These are phyloP conservation scores for Axis porcinus DNA, from an alignment of 2,113 vertebrate genomes.

Conservation along the genomic window DNA sequence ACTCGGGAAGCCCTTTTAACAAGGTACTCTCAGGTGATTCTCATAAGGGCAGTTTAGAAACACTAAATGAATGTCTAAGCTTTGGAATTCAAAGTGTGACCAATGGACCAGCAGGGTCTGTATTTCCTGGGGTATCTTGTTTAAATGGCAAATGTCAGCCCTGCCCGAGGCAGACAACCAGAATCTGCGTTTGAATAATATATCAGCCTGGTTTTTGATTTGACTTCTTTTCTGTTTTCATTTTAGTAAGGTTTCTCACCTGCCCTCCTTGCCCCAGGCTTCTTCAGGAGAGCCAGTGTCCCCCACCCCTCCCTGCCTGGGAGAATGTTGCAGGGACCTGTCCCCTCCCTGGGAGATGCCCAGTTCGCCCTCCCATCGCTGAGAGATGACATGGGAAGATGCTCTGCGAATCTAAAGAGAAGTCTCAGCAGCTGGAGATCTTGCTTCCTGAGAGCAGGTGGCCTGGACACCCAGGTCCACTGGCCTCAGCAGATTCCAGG, in stretches of 20 bases:
- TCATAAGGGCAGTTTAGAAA: neutral
- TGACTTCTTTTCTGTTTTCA: neutral
- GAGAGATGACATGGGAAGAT: neutral
- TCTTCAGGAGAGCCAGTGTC: neutral
- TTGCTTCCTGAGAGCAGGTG: neutral
- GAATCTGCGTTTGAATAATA: neutral
- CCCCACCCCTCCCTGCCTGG: neutral
- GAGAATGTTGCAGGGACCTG: neutral
- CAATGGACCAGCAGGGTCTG: neutral
- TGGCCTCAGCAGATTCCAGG: neutral
- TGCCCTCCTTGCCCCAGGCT: neutral
- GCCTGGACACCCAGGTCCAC: neutral
- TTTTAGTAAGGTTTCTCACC: neutral
- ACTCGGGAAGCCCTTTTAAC: neutral
- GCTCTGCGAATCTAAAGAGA: neutral
- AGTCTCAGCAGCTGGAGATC: neutral
- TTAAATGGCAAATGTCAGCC: neutral
- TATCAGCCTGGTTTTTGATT: neutral
- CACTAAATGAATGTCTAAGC: neutral
- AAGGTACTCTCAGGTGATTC: neutral
- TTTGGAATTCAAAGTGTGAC: neutral
- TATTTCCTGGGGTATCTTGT: neutral
- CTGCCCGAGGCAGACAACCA: neutral
- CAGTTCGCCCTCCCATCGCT: neutral
- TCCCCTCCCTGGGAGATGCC: neutral